Conservation (phyloP, 2,888 invertebrate genomes). For the Arge pagana region DNA sequence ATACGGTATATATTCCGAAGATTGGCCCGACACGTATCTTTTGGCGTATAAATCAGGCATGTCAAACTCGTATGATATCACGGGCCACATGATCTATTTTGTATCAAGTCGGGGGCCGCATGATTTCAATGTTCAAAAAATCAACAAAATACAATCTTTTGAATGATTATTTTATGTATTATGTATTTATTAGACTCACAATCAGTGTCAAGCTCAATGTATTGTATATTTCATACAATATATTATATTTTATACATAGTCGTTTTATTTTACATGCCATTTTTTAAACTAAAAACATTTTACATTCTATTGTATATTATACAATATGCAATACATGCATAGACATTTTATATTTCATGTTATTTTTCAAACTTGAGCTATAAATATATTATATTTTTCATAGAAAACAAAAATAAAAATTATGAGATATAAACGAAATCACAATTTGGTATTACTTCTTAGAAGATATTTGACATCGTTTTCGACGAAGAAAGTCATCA, state of each 20-base stretch:
- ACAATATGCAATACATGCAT: not conserved
- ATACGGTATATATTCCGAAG: too few species aligned
- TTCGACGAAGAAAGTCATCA: conserved; percentile 15
- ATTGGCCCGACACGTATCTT: too few species aligned
- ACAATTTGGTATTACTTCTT: conserved; percentile 19
- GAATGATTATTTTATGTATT: too few species aligned
- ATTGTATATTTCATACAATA: not conserved
- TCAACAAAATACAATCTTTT: too few species aligned
- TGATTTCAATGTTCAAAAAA: not conserved
- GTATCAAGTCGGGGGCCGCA: conserved; percentile 1
- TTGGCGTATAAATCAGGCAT: too few species aligned
- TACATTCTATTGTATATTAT: not conserved
- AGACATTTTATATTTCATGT: conserved; percentile 9
- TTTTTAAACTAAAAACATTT: not conserved
- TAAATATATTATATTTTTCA: conserved; percentile 16
- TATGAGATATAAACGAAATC: conserved; percentile 9
- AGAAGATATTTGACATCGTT: conserved; percentile 22
- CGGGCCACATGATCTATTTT: not conserved
- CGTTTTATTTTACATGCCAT: not conserved
- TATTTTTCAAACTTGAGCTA: conserved; percentile 7
- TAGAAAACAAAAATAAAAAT: conserved; percentile 11
- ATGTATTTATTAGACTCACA: too few species aligned
- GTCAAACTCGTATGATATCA: not conserved
- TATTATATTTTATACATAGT: not conserved
- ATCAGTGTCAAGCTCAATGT: not conserved